Conservation (phyloP, 2,113 vertebrate species). For the Pelobates fuscus region DNA sequence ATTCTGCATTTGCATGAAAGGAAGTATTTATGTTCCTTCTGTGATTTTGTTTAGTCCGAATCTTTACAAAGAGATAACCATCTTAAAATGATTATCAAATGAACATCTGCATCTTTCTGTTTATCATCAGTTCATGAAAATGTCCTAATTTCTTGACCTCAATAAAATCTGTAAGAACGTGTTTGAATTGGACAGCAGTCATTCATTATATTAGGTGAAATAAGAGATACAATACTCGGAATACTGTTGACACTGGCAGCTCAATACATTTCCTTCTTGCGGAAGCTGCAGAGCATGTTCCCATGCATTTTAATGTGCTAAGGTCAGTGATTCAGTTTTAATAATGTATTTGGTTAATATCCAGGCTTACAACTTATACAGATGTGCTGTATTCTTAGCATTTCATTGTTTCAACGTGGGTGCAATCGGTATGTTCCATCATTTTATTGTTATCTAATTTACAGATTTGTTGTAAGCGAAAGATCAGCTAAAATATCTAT, state of each 20-base stretch:
- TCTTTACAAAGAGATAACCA: not conserved
- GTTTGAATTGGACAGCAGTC: slow-evolving; percentile 23
- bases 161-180: slow-evolving; percentile 1
- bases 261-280: slow-evolving; percentile 12
- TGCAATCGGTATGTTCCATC: not conserved
- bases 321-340: slow-evolving; percentile 19
- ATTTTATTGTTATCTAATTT: no score
- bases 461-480: no score
- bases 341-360: slow-evolving; percentile 12
- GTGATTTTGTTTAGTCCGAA: no score
- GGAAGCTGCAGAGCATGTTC: not conserved
- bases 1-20: no score
- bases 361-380: not conserved
- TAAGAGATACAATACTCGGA: slow-evolving; percentile 10
- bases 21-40: no score
- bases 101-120: not conserved
- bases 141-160: slow-evolving; percentile 2
- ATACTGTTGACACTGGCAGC: slow-evolving; percentile 34
- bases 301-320: slow-evolving; percentile 10
- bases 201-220: slow-evolving; percentile 32
- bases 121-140: slow-evolving; percentile 2
- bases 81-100: not conserved
- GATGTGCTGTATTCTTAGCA: not conserved
- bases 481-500: no score
- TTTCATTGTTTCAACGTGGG: not conserved